Base-by-base conservation (phyloP, 2,113 vertebrate genomes). In the Nibea coibor region DNA sequence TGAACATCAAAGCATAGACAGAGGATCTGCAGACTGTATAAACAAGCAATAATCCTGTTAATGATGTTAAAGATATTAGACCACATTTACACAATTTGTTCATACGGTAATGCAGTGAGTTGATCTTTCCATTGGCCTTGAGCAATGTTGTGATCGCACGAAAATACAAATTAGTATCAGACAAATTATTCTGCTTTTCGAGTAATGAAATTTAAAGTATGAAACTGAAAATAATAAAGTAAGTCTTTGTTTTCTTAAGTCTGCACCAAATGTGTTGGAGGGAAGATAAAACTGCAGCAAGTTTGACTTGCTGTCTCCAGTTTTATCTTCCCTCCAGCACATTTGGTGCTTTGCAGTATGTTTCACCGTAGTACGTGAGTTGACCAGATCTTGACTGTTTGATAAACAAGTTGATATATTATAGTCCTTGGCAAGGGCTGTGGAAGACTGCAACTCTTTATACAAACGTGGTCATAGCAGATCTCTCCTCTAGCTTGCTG, bases 341-440 rank as follows among this genome's bases (percentile, higher is more conserved):
- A 22, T 26, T 3, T 58, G 15, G 43, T 61, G 53, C 53, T 20
- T 26, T 54, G 43, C 20, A 70, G 35, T 54, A 63, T 22, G n/a
- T 64, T 26, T 81, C 47, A 39, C 35, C 35, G 1, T 16, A 42
- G 31, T 3, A 22, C 28, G n/a, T 76, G 20, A 47, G 72, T 0
- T 0, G 31, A 24, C 28, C 16, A 2, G 51, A 50, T 50, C 72
- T 70, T 61, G 83, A 87, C 64, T 50, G 0, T 56, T 75, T 73
- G 1, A 75, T 90, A 93, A 93, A 94, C 91, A 94, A 78, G 58
- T 54, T 87, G 87, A 91, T 80, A 10, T 50, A 87, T 65, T 84
- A 20, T 79, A 73, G 51, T 56, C 20, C 28, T 62, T 5, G 47
- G 24, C 45, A 3, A 28, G 48, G 83, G 67, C 22, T 81, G 86